Evolutionary conservation across 2,888 invertebrate species (phyloP).

Genomic region (Acanthoscelides obtectus): DNA sequence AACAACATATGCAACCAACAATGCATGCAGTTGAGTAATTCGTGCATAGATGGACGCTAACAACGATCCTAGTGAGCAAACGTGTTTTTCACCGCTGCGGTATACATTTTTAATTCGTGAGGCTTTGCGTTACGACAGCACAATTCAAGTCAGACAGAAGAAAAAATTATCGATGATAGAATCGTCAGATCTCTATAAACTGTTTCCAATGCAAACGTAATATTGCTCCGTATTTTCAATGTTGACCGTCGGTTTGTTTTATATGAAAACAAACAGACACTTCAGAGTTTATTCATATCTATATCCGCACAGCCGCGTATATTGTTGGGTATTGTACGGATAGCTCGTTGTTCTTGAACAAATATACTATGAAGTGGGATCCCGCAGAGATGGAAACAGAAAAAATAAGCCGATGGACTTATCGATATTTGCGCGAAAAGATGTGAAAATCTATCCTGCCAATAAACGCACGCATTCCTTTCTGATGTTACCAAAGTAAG

Average conservation of each 20-base stretch:
- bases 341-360: neutral
- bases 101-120: no score
- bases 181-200: conserved; percentile 9
- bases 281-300: neutral
- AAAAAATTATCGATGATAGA: no score
- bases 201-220: neutral
- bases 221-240: neutral
- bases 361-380: neutral
- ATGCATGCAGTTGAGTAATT: no score
- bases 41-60: no score
- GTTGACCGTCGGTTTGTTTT: neutral
- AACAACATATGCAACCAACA: no score
- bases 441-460: no score
- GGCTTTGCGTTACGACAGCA: no score
- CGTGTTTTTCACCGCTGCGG: no score
- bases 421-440: neutral
- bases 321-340: neutral
- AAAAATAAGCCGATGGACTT: neutral
- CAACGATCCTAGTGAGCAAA: no score
- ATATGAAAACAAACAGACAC: neutral
- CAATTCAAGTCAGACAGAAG: no score
- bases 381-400: neutral
- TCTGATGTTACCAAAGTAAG: no score
- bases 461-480: no score
- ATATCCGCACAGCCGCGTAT: neutral